These are phyloP conservation scores for Dendronephthya gigantea DNA, from an alignment of 64 coral and sea anemone genomes.

Conservation along the genomic window DNA sequence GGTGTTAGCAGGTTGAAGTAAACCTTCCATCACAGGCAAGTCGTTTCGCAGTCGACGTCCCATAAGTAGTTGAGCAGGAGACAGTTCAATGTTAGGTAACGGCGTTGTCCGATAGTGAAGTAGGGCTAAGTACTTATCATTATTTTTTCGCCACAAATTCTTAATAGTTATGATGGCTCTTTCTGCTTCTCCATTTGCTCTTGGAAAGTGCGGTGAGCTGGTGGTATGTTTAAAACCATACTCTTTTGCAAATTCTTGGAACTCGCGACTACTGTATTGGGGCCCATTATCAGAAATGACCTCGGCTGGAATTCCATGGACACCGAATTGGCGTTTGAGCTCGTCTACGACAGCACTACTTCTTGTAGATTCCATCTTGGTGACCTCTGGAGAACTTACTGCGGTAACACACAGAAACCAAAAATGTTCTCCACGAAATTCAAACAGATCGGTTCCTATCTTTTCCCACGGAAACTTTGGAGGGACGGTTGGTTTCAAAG, in stretches of 20 bases:
- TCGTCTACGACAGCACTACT: conserved; percentile 13
- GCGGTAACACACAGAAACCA: background rate
- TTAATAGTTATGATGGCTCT: conserved; percentile 10
- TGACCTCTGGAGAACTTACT: conserved; percentile 6
- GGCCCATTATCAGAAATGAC: conserved; percentile 23
- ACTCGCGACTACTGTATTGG: background rate
- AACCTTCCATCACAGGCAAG: background rate
- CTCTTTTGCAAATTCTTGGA: too few relatives aligned
- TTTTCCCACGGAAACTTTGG: conserved; percentile 11
- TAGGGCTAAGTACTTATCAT: conserved; percentile 26
- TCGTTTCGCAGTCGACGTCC: background rate
- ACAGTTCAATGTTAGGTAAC: background rate
- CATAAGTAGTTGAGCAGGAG: conserved; percentile 20
- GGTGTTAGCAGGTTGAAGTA: background rate
- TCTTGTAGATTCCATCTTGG: background rate
- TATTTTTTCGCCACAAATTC: background rate
- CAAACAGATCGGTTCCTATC: background rate
- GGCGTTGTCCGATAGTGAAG: conserved; percentile 20
- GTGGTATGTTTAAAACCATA: conserved; percentile 23
- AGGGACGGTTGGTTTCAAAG: background rate
- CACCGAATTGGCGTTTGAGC: background rate
- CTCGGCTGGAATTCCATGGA: conserved; percentile 12
- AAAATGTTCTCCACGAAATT: background rate
- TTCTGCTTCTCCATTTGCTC: conserved; percentile 19
- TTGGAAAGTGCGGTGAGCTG: conserved; percentile 12